phyloP scores from a whole-genome alignment of 2,113 vertebrate genomes.

The Oceanites oceanicus region DNA sequence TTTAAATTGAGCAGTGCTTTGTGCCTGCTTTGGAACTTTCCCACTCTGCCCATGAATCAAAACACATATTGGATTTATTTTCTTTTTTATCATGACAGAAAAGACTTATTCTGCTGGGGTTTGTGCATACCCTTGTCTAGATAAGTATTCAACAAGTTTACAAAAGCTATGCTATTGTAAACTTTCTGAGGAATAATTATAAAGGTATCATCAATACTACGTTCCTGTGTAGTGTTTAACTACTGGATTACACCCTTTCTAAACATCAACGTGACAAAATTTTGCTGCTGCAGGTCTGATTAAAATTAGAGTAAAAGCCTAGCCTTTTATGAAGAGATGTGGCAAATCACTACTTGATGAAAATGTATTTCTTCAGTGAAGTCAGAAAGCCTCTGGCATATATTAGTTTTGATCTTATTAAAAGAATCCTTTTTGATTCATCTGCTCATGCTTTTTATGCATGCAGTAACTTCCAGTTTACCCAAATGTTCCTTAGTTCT shows the following conservation, averaged over 20 bases:
- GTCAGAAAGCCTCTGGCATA: background rate
- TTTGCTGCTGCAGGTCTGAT: background rate
- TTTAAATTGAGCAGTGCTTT: background rate
- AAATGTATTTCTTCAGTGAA: background rate
- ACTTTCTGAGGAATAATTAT: background rate
- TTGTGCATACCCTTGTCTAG: background rate
- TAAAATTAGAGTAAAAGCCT: background rate
- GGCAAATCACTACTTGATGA: background rate
- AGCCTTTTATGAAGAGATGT: background rate
- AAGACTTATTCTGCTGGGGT: background rate
- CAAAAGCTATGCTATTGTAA: background rate
- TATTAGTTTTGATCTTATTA: background rate
- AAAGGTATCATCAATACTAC: background rate
- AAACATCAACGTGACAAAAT: accelerated
- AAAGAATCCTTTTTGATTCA: background rate
- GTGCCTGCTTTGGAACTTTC: background rate
- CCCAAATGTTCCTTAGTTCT: background rate
- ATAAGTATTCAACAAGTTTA: background rate
- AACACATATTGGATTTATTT: background rate
- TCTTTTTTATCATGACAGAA: background rate
- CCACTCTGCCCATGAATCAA: background rate
- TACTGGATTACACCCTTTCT: background rate
- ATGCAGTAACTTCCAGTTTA: background rate
- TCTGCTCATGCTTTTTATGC: background rate
- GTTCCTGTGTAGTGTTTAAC: background rate